Base-by-base conservation (phyloP, 2,888 invertebrate genomes). In the Diabrotica balteata region DNA sequence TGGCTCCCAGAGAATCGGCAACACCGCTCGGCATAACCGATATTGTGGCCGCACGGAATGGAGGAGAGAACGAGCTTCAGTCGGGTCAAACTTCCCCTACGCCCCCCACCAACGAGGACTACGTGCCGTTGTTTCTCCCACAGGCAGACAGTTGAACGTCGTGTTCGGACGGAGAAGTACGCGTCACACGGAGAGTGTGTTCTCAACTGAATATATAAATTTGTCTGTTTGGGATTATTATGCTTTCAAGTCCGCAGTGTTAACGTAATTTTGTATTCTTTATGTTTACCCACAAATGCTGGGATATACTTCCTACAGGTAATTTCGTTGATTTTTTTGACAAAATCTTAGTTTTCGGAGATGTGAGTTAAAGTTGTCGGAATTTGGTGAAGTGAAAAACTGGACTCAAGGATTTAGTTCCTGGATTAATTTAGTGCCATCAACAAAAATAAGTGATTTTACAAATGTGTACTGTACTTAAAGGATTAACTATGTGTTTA, bases 261-360 rank as follows among this genome's bases (percentile, higher is more conserved):
- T 70, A 72, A 63, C 67, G 70, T 73, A 74, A 72, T 78, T 72
- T 76, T 75, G 77, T 77, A 75, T 77, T 73, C 80, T 83, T 86
- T 86, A 86, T 86, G 86, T 86, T 83, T 84, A 85, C 86, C 86
- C 85, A 86, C 87, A 86, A 87, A 89, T 88, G 87, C 86, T 89
- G 88, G 89, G 89, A 86, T 88, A 89, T 87, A 89, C 90, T 87
- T 85, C 86, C 84, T 90, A 88, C 86, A 88, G 87, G 86, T 87
- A 87, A 84, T 42, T 49, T 54, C 32, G 32, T 53, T 11, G 47
- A 43, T 62, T 63, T 63, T 55, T 60, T 54, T 46, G 11, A 46
- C 47, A 54, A 32, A 32, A 32, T 32, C 32, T 32, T 17, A 52
- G 52, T 43, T 52, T 55, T 51, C 47, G 47, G 63, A 63, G 63